Evolutionary conservation across 2,797 vertebrate species (phyloP).

Genomic region (Lerista edwardsae): DNA sequence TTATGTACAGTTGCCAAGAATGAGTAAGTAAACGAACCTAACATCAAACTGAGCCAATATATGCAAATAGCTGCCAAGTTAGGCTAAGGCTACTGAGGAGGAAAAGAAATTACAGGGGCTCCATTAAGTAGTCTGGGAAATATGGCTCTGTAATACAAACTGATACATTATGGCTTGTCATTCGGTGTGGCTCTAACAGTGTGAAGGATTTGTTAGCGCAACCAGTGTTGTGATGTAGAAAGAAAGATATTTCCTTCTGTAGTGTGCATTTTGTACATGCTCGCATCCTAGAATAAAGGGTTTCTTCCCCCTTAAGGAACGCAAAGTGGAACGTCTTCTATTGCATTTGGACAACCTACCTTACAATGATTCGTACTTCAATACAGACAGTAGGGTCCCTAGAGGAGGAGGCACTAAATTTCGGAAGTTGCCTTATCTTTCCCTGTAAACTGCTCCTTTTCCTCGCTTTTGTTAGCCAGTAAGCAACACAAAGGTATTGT

Average conservation of each 20-base stretch:
- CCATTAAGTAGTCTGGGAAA: neutral
- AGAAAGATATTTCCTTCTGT: neutral
- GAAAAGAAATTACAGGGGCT: conserved; percentile 12
- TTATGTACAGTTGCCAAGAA: conserved; percentile 27
- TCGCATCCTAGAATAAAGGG: neutral
- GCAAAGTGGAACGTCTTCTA: neutral
- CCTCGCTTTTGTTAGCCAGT: too few relatives aligned
- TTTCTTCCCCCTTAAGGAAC: neutral
- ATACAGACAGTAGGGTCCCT: too few relatives aligned
- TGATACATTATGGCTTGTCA: neutral
- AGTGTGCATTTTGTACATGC: neutral
- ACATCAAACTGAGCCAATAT: conserved; percentile 24
- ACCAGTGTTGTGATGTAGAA: neutral
- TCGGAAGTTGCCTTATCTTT: too few relatives aligned
- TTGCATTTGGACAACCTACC: neutral
- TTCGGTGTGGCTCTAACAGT: neutral
- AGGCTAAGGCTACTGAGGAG: neutral
- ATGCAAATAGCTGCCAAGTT: neutral
- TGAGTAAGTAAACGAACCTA: neutral
- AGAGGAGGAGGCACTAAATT: too few relatives aligned
- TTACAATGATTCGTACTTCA: neutral
- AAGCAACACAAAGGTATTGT: too few relatives aligned
- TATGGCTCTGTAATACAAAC: neutral
- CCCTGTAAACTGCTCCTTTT: too few relatives aligned
- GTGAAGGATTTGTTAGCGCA: neutral